Conservation (phyloP, 2,888 invertebrate species). For the Cyaniris semiargus region DNA sequence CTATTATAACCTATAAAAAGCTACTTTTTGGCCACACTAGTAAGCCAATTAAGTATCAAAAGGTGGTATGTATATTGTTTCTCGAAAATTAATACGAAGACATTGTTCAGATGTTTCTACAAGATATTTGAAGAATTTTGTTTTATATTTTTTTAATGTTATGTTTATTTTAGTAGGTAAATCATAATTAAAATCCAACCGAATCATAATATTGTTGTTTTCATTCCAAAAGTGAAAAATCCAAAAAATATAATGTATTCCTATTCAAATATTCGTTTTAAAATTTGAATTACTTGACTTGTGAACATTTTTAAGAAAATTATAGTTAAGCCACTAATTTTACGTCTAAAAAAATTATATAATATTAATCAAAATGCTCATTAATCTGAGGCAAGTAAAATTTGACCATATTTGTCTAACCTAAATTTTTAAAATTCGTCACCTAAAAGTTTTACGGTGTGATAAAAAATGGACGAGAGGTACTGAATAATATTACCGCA, state of each 20-base stretch:
- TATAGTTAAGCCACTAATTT: too few species aligned
- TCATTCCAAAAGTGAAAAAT: neutral
- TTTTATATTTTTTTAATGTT: neutral
- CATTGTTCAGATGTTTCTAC: neutral
- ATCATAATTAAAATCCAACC: too few species aligned
- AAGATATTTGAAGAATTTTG: neutral
- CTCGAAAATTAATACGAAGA: neutral
- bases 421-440: neutral
- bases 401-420: neutral
- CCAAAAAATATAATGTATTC: too few species aligned
- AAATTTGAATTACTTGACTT: too few species aligned
- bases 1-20: conserved; percentile 11
- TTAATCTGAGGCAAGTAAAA: neutral
- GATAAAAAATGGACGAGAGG: neutral
- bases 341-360: too few species aligned
- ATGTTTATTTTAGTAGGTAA: too few species aligned
- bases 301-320: too few species aligned
- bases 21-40: neutral
- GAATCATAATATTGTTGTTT: neutral
- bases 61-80: neutral
- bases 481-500: conserved; percentile 29
- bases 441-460: neutral
- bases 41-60: neutral
- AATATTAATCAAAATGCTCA: neutral
- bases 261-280: too few species aligned